These are phyloP conservation scores for Myotis myotis DNA, from an alignment of 2,797 vertebrate species.

Conservation along the genomic window DNA sequence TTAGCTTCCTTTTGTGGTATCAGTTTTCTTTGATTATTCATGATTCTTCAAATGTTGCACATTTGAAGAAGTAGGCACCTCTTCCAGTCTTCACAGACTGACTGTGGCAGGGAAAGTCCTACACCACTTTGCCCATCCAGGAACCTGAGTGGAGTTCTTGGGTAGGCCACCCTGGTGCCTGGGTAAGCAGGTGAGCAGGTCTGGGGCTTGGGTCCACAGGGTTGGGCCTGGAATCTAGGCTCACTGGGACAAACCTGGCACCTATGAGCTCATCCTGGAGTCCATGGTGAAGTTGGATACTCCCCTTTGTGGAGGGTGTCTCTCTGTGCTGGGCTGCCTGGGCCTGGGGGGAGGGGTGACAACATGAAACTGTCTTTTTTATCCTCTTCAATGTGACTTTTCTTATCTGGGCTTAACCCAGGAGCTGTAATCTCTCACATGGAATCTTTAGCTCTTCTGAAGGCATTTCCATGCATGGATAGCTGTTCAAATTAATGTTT, in stretches of 20 bases:
- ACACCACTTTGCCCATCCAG: not conserved
- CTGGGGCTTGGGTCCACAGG: not conserved
- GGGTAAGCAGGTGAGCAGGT: not conserved
- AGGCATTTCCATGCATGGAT: not conserved
- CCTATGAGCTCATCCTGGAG: not conserved
- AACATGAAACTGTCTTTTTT: not conserved
- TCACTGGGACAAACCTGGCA: not conserved
- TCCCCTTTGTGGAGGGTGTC: not conserved
- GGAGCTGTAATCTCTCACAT: not conserved
- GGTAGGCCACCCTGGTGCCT: not conserved
- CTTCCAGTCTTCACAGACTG: not conserved
- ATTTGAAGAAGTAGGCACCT: not conserved
- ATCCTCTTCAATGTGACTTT: not conserved
- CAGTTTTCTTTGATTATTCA: not conserved
- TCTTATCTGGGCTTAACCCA: not conserved
- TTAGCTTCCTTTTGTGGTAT: not conserved
- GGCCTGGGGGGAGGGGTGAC: not conserved
- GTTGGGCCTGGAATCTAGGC: not conserved
- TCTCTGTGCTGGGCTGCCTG: not conserved
- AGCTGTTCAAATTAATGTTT: not conserved
- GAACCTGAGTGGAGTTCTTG: not conserved
- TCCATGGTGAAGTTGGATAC: not conserved
- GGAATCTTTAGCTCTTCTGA: not conserved
- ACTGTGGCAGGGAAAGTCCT: not conserved
- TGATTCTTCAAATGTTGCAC: not conserved